Base-by-base conservation (phyloP, 1,140 invertebrate genomes). In the Phenacoccus solenopsis region DNA sequence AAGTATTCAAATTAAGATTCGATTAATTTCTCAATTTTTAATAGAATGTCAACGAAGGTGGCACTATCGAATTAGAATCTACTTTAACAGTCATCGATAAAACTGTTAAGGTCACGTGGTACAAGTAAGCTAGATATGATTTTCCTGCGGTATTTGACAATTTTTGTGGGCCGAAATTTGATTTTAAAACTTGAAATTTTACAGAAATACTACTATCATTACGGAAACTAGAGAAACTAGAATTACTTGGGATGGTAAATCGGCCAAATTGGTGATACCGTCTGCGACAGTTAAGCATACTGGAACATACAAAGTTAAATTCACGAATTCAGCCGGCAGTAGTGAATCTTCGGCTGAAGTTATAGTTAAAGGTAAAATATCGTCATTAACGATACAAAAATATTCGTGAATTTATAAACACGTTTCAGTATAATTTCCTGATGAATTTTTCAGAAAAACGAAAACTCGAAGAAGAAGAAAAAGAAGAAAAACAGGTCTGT, bases 51-150 rank as follows among this genome's bases (percentile, higher is more conserved):
- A 28, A 68, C n/a, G 67, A 49, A 69, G 70, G 70, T 1, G 70
- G 68, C 21, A 32, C 38, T 49, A 85, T 86, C 10, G 91, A 93
- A 79, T 87, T 95, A 68, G 78, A 86, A 20, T 87, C 88, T 59
- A 86, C 84, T 70, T 81, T 94, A 1, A 84, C 87, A 73, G 84
- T 85, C 69, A 79, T 83, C 1, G 89, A 93, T 75, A 89, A 88
- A 73, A 89, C 87, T 72, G 86, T 88, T 71, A 89, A 85, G 73
- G 84, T 94, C 22, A 88, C 84, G n/a, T 95, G 92, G 92, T 91
- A 88, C 76, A 93, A 88, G 83, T 86, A 79, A 77, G 80, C 77
- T 69, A 35, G 12, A 35, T 28, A 57, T 61, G 13, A 67, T 64
- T 28, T 24, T 70, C 1, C 69, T 16, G 56, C 27, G 12, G 10